phyloP scores from a whole-genome alignment of 2,888 invertebrate species.

The Tipula lateralis region DNA sequence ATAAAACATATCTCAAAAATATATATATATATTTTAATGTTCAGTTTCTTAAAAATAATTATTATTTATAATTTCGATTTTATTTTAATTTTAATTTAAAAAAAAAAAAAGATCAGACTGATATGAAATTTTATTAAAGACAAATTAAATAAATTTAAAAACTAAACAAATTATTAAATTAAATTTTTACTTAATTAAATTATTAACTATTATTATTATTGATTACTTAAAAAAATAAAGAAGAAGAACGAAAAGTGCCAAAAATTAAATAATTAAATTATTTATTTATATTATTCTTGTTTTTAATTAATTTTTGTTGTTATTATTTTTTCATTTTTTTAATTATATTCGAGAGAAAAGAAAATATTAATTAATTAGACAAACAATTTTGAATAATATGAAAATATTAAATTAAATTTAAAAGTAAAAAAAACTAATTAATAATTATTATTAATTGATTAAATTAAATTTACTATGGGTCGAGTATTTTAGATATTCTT shows the following conservation, averaged over 20 bases:
- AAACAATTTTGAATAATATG: not conserved
- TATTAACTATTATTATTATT: not conserved
- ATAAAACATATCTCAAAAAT: conserved; percentile 27
- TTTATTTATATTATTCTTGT: conserved; percentile 26
- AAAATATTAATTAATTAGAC: conserved; percentile 25
- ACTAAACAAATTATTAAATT: conserved; percentile 32
- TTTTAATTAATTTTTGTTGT: conserved; percentile 26
- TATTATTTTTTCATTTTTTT: not conserved
- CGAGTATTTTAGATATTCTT: conserved; percentile 67
- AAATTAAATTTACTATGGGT: conserved; percentile 30
- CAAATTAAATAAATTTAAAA: conserved; percentile 34
- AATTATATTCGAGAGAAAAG: conserved; percentile 2
- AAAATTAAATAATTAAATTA: conserved; percentile 27
- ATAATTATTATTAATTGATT: conserved; percentile 20
- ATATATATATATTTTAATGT: not conserved
- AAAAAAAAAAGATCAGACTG: conserved; percentile 14
- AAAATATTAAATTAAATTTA: not conserved
- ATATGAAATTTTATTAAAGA: conserved; percentile 30
- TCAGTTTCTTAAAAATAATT: not conserved
- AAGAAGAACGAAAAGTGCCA: conserved; percentile 3
- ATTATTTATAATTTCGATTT: not conserved
- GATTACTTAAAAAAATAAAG: conserved; percentile 6
- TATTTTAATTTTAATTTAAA: not conserved
- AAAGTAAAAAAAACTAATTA: not conserved
- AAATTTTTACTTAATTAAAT: conserved; percentile 26